Evolutionary conservation across 1,140 invertebrate genomes (phyloP), one percentile per base, ranked within the genome.

Genomic region (Frieseomelitta varia): DNA sequence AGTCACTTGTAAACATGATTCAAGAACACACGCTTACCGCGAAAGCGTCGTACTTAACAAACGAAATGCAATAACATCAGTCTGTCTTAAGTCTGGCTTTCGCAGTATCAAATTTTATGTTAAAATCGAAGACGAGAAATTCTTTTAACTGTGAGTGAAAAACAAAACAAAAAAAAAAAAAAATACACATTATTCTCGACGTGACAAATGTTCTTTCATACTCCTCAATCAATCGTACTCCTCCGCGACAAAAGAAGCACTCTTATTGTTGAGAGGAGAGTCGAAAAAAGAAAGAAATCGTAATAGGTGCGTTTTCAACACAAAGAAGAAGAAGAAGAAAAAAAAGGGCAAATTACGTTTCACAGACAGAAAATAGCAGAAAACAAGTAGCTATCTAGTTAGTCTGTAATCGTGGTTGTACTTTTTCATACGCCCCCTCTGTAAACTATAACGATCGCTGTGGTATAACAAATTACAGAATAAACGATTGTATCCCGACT

Each of bases 401-500:
- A 87, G 86, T 90, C 87, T 90, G 85, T 93, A 91, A 88, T 89
- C 72, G 87, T 89, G 89, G 91, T 89, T 93, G 92, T 92, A 91
- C 89, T 87, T 92, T 92, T 91, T 89, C 90, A 93, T 92, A 93
- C 85, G 86, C 89, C 87, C 55, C 79, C 73, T 90, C 89, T 91
- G 91, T 92, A 87, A 91, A 92, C 78, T 92, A 89, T 86, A 92
- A 92, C 84, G 84, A 91, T 92, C 90, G 88, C 83, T 92, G 91
- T 91, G 91, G 91, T 91, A 92, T 91, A 87, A 91, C 78, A 88
- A 91, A 86, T 91, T 86, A 91, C 91, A 92, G 91, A 92, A 92
- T 93, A 92, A 93, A 92, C 91, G 85, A 89, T 79, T 89, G 88
- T 89, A 89, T 88, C 81, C 87, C 87, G 84, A 89, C 73, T 88